phyloP scores from a whole-genome alignment of 2,888 invertebrate genomes.

The Pollenia labialis region DNA sequence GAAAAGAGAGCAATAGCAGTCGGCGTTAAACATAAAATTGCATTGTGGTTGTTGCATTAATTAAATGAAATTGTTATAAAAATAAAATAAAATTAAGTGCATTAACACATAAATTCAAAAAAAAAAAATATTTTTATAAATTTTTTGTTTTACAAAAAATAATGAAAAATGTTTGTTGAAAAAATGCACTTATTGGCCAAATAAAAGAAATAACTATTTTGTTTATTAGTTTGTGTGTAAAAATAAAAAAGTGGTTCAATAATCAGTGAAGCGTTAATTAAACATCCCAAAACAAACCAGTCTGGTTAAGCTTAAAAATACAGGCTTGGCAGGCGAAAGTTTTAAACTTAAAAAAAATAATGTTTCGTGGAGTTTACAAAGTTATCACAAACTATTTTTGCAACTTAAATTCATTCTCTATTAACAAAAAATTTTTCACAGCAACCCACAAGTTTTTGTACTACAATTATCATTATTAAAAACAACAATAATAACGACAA shows the following conservation, averaged over 20 bases:
- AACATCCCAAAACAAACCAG: slow-evolving; percentile 52
- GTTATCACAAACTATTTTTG: neutral
- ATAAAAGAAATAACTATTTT: slow-evolving; percentile 1
- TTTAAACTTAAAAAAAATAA: slow-evolving; percentile 40
- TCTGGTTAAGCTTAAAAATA: slow-evolving; percentile 51
- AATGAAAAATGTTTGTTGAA: neutral
- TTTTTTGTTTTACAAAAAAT: neutral
- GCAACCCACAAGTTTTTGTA: neutral
- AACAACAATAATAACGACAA: neutral
- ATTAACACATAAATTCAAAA: slow-evolving; percentile 36
- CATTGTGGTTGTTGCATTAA: slow-evolving; percentile 23
- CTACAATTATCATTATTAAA: neutral
- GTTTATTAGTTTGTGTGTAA: slow-evolving; percentile 26
- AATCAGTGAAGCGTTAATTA: slow-evolving; percentile 68
- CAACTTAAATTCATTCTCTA: neutral
- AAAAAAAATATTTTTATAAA: slow-evolving; percentile 19
- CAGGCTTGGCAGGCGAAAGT: slow-evolving; percentile 68
- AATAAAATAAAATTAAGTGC: slow-evolving; percentile 23
- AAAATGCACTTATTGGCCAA: neutral
- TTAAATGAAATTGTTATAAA: slow-evolving; percentile 17
- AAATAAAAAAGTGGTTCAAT: slow-evolving; percentile 14
- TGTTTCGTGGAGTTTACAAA: neutral
- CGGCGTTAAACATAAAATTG: slow-evolving; percentile 7
- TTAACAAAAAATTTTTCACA: neutral
- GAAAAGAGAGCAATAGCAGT: slow-evolving; percentile 1